Conservation (phyloP, 2,113 vertebrate species). For the Elephantulus edwardii region DNA sequence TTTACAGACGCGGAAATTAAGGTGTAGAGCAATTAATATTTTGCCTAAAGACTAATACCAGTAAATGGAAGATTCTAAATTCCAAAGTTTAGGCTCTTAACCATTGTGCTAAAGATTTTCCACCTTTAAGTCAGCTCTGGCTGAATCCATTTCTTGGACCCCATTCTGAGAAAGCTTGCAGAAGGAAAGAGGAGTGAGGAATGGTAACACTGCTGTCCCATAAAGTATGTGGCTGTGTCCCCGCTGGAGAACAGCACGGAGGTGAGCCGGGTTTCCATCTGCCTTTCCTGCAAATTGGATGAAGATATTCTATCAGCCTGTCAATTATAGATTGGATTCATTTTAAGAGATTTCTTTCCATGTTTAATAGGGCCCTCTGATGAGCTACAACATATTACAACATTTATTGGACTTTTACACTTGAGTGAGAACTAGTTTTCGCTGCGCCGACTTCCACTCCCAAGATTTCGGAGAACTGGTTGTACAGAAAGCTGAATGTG, state of each 20-base stretch:
- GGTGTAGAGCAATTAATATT: too few species aligned
- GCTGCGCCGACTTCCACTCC: too few species aligned
- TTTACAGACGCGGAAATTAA: too few species aligned
- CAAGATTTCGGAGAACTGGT: background rate
- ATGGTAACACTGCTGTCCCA: background rate
- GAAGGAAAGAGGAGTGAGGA: too few species aligned
- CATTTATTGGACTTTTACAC: background rate
- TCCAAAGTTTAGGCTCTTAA: background rate
- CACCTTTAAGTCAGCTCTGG: too few species aligned
- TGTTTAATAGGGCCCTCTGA: background rate
- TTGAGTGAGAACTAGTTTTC: background rate
- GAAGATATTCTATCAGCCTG: too few species aligned
- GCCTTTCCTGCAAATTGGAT: background rate
- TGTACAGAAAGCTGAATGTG: background rate
- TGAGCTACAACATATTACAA: background rate
- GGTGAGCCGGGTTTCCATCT: background rate
- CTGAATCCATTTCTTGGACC: too few species aligned
- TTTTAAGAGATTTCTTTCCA: background rate
- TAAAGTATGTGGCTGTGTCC: background rate
- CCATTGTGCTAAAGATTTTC: background rate
- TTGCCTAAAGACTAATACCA: background rate
- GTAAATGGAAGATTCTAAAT: rapidly evolving
- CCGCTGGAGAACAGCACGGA: rapidly evolving
- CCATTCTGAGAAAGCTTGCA: background rate
- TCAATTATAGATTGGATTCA: background rate